phyloP scores from a whole-genome alignment of 2,888 invertebrate species.

The Reticulitermes lucifugus region DNA sequence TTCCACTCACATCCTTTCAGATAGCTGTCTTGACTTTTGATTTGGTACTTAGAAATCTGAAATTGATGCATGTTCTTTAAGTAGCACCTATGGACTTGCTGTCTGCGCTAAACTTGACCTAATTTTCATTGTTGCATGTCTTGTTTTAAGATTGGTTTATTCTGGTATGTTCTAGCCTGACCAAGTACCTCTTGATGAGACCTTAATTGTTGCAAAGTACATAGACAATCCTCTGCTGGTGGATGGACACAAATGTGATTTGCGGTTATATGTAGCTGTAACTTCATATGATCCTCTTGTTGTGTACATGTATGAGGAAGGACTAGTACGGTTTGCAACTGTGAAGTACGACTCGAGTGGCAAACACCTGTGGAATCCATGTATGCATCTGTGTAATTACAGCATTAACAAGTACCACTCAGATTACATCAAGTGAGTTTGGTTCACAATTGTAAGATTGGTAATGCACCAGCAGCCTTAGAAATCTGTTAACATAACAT shows the following conservation, averaged over 20 bases:
- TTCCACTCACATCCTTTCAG: too few species aligned
- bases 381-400: constrained; percentile 98
- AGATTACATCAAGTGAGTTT: constrained; percentile 90
- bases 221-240: constrained; percentile 88
- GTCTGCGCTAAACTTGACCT: too few species aligned
- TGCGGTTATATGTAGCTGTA: constrained; percentile 93
- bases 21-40: too few species aligned
- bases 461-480: too few species aligned
- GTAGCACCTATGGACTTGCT: too few species aligned
- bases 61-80: too few species aligned
- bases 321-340: constrained; percentile 93
- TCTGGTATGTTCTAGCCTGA: constrained; percentile 73
- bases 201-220: constrained; percentile 90
- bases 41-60: too few species aligned
- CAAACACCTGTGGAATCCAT: constrained; percentile 94
- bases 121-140: too few species aligned
- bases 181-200: constrained; percentile 91
- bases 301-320: constrained; percentile 96
- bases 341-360: constrained; percentile 93
- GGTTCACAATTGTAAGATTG: background rate
- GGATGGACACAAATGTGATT: constrained; percentile 96
- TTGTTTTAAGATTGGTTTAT: too few species aligned
- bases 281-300: constrained; percentile 95
- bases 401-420: constrained; percentile 98
- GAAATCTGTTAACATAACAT: background rate